These are phyloP conservation scores for Neolamprologus cancellatus DNA, from an alignment of 2,113 vertebrate species.

Conservation along the genomic window DNA sequence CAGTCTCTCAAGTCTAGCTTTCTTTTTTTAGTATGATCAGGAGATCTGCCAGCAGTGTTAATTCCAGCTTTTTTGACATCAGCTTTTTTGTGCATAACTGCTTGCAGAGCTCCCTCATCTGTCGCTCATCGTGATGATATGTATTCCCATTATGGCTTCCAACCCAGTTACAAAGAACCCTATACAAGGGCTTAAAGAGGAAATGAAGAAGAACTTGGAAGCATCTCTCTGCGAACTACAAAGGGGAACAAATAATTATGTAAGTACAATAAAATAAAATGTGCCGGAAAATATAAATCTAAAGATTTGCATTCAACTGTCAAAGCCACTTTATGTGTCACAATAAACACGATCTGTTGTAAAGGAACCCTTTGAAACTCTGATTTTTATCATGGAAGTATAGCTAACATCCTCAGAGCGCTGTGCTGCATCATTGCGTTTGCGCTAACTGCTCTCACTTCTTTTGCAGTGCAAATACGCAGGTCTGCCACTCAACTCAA, in stretches of 20 bases:
- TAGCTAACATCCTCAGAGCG: neutral
- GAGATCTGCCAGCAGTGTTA: neutral
- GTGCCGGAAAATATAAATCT: neutral
- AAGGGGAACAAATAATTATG: neutral
- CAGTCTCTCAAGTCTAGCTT: neutral
- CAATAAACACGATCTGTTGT: neutral
- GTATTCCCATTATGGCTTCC: neutral
- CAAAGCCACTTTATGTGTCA: neutral
- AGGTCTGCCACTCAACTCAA: neutral
- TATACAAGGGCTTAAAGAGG: accelerated
- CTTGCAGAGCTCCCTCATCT: constrained; percentile 22
- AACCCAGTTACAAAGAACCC: accelerated
- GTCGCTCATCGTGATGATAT: neutral
- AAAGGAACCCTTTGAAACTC: neutral
- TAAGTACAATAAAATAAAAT: constrained; percentile 20
- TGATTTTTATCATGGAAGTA: neutral
- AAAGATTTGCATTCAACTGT: neutral
- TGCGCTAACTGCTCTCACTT: neutral
- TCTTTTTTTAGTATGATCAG: neutral
- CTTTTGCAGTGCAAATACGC: neutral
- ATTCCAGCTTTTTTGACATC: neutral
- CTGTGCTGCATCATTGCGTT: neutral
- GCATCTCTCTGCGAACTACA: neutral
- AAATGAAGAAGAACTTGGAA: accelerated
- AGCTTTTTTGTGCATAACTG: neutral